Evolutionary conservation across 2,888 invertebrate species (phyloP), one percentile per base, ranked within the genome.

Genomic region (Cremastinae sp.): DNA sequence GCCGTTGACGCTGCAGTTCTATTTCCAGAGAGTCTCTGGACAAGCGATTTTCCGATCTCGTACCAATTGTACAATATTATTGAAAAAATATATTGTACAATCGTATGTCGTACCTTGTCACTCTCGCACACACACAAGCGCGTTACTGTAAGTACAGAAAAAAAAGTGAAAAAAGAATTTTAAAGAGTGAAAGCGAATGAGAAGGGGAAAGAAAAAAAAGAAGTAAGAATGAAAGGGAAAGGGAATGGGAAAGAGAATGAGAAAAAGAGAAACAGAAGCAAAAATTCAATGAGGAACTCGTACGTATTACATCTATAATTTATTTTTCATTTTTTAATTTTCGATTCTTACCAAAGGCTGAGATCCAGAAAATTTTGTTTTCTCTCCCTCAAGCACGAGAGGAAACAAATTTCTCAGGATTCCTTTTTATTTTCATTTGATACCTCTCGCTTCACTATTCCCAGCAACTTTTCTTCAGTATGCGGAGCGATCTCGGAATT

Each of bases 1-100:
- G 72, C 74, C 79, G 74, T 78, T 80, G 74, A 78, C 79, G 79
- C 80, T 82, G 79, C 82, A 88, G 86, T 88, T 88, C 88, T 89
- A 89, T 89, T 90, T 90, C 89, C 90, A 89, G 90, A 79, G 79
- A 89, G 88, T 89, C 88, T 90, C 90, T 90, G 90, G 89, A 90
- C 89, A 89, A 89, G 86, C 88, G 56, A 89, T 88, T 88, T 88
- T 88, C 87, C 88, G 87, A 89, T 87, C 87, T 85, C 85, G 87
- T 69, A 86, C 87, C 85, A 47, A 85, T 87, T 88, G 88, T 89
- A 88, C 88, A 88, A 89, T 88, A 88, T 88, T 85, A 84, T 88
- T 87, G 86, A 86, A 85, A 88, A n/a, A 62, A 55, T 61, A 86
- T 88, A 88, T 88, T 88, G 87, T 89, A 87, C 86, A 85, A 86